Evolutionary conservation across 2,888 invertebrate species (phyloP), one percentile per base, ranked within the genome.

Genomic region (Nineta flava): DNA sequence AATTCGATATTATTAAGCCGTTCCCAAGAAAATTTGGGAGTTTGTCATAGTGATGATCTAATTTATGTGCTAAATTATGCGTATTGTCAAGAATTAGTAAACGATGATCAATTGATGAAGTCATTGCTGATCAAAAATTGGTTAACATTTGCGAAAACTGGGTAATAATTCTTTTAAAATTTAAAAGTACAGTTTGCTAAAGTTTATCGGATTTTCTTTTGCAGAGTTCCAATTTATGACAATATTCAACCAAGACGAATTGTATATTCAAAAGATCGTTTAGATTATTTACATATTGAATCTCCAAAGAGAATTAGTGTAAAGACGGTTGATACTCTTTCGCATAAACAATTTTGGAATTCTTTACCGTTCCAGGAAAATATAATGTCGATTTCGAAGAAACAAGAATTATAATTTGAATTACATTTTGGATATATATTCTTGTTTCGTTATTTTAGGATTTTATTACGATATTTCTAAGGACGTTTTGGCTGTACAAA

Each of bases 11-110:
- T 32, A 34, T 38, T 32, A 15, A 46, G 51, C 26, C 12, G 19
- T 45, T 26, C 34, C 32, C 41, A 13, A 15, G 41, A 47, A 13
- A 43, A 43, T 42, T 40, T 53, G 76, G 83, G 83, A 57, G 75
- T 73, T 12, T 69, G 74, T 54, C 81, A 81, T 60, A 78, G 70
- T 1, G 81, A 81, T 54, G 81, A 81, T 55, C 66, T 75, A 1
- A 55, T 71, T 15, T 69, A 71, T 42, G 60, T 79, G n/a, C 66
- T 76, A 56, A 69, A 70, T 15, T 62, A 60, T 9, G 58, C 54
- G 38, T 53, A 65, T 13, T 59, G 63, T 5, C 26, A 31, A 26
- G 12, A 9, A 6, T 63, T 57, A 1, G 44, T 16, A 38, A 50
- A 65, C 1, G 62, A 69, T 2, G 81, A 80, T 54, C 55, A 58